A percentile compares a stretch with the other conserved stretches of the same genome.
These are phyloP conservation scores for Zophobas morio DNA, from an alignment of 1,140 invertebrate species.

Conservation along the genomic window DNA sequence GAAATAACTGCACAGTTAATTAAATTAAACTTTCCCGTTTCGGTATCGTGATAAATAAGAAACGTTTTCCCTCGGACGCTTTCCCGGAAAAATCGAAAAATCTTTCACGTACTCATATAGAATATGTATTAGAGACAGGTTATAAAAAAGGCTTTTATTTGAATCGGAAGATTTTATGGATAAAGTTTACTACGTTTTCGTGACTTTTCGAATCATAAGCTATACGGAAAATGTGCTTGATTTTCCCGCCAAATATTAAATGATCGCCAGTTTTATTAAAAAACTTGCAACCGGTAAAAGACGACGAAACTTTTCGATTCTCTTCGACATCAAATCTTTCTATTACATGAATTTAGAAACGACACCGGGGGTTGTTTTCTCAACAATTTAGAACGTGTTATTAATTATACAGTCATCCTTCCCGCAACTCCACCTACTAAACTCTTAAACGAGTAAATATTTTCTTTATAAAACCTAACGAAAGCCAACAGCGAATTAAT, in stretches of 20 bases:
- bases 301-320: no score
- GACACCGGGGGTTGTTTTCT: no score
- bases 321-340: no score
- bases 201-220: slow-evolving; percentile 44
- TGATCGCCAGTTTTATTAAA: slow-evolving; percentile 11
- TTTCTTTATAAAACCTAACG: no score
- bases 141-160: slow-evolving; percentile 53
- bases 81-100: slow-evolving; percentile 30
- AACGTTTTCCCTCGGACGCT: neutral
- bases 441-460: no score
- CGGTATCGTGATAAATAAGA: neutral
- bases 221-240: slow-evolving; percentile 12
- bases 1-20: slow-evolving; percentile 34
- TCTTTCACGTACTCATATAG: slow-evolving; percentile 49
- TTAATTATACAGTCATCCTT: no score
- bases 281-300: neutral
- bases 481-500: no score
- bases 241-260: slow-evolving; percentile 14
- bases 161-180: slow-evolving; percentile 53
- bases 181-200: slow-evolving; percentile 50
- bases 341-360: no score
- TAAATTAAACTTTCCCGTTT: slow-evolving; percentile 18
- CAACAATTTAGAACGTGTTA: no score
- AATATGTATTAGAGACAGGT: slow-evolving; percentile 52
- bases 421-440: no score